phyloP scores from a whole-genome alignment of 2,797 vertebrate genomes.

The Melanotaenia maccullochi region DNA sequence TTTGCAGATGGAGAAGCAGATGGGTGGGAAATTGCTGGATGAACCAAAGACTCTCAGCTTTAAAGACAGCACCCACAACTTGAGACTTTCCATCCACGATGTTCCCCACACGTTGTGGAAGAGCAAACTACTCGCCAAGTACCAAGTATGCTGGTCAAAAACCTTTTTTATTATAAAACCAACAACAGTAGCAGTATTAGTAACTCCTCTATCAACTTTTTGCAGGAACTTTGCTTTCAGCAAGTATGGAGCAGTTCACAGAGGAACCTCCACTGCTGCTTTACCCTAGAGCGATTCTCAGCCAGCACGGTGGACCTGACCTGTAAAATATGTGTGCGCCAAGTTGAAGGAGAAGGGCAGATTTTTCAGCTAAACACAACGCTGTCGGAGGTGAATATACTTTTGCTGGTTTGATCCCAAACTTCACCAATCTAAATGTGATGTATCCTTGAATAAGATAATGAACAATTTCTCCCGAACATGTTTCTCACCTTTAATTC shows the following conservation, averaged over 20 bases:
- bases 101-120: slow-evolving; percentile 94
- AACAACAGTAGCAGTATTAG: neutral
- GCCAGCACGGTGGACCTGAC: slow-evolving; percentile 87
- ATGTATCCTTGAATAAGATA: neutral
- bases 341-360: slow-evolving; percentile 98
- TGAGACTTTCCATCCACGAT: slow-evolving; percentile 96
- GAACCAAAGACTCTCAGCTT: slow-evolving; percentile 97
- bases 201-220: neutral
- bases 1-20: slow-evolving; percentile 94
- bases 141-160: slow-evolving; percentile 74
- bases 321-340: slow-evolving; percentile 96
- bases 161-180: neutral
- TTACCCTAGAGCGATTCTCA: slow-evolving; percentile 93
- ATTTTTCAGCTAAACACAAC: slow-evolving; percentile 97
- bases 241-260: slow-evolving; percentile 96
- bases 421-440: too few relatives aligned
- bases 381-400: slow-evolving; percentile 85
- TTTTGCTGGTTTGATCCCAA: neutral
- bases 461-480: neutral
- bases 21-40: slow-evolving; percentile 95
- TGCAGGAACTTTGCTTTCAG: slow-evolving; percentile 94
- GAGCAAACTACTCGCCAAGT: slow-evolving; percentile 96
- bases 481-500: neutral
- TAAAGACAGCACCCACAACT: slow-evolving; percentile 97
- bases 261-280: slow-evolving; percentile 94